These are phyloP conservation scores for Colossoma macropomum DNA, from an alignment of 2,113 vertebrate species.

Conservation along the genomic window DNA sequence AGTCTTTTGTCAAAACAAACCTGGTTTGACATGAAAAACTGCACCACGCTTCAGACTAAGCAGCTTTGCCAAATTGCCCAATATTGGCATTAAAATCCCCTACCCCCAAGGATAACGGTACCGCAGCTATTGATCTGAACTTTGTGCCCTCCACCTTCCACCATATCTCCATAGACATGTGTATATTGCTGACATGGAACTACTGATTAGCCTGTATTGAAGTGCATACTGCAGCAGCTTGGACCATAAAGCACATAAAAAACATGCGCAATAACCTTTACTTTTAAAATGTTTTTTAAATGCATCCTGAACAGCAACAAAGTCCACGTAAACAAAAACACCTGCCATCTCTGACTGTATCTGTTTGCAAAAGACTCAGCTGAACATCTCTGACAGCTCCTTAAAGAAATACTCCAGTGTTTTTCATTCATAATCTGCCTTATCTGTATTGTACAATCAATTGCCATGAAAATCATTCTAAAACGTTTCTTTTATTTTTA, in stretches of 20 bases:
- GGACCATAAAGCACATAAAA: neutral
- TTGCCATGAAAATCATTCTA: too few species aligned
- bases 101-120: neutral
- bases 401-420: too few species aligned
- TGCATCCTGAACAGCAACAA: neutral
- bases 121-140: conserved; percentile 22
- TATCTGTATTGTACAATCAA: too few species aligned
- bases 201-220: neutral
- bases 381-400: too few species aligned
- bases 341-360: too few species aligned
- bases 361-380: too few species aligned
- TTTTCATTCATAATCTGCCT: too few species aligned
- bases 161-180: neutral
- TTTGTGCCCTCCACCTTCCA: neutral
- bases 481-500: too few species aligned
- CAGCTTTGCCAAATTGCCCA: conserved; percentile 1
- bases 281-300: neutral
- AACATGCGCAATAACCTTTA: neutral
- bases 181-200: conserved; percentile 29
- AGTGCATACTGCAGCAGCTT: conserved; percentile 10
- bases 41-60: neutral
- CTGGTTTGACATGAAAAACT: neutral
- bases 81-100: neutral
- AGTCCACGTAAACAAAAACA: neutral
- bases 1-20: neutral